phyloP scores from a whole-genome alignment of 2,888 invertebrate species.

The Drosophila cracens region DNA sequence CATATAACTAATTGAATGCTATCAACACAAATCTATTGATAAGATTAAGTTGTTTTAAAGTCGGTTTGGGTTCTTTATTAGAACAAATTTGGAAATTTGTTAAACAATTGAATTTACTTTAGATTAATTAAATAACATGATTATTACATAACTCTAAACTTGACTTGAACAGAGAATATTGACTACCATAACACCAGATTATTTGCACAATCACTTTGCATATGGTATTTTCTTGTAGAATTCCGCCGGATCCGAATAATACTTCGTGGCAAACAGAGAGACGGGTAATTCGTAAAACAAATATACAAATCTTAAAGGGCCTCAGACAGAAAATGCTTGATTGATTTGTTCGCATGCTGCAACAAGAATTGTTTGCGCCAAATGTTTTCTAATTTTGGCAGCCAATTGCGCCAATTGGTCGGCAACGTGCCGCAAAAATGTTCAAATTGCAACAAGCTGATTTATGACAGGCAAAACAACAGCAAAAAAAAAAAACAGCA shows the following conservation, averaged over 20 bases:
- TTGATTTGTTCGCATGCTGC: slow-evolving; percentile 62
- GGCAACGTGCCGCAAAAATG: slow-evolving; percentile 42
- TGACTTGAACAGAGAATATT: not conserved
- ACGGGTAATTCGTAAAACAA: not conserved
- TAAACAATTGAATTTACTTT: not conserved
- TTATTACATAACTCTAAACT: not conserved
- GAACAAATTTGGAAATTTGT: not conserved
- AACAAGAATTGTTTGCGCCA: slow-evolving; percentile 36
- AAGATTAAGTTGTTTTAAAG: not conserved
- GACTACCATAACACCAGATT: fast-evolving
- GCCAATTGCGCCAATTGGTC: slow-evolving; percentile 65
- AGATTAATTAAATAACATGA: not conserved
- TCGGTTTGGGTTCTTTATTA: not conserved
- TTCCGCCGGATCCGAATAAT: not conserved
- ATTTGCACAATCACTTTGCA: not conserved
- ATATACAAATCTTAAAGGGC: not conserved
- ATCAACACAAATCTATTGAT: not conserved
- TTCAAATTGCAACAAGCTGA: slow-evolving; percentile 74
- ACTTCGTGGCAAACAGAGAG: not conserved
- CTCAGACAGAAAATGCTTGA: slow-evolving; percentile 35
- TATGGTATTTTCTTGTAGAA: not conserved
- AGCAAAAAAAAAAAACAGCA: not conserved
- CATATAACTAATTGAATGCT: not conserved
- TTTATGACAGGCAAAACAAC: slow-evolving; percentile 61
- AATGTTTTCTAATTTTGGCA: slow-evolving; percentile 62